Evolutionary conservation across 2,113 vertebrate genomes (phyloP), one percentile per base, ranked within the genome.

Genomic region (Solenodon paradoxus): DNA sequence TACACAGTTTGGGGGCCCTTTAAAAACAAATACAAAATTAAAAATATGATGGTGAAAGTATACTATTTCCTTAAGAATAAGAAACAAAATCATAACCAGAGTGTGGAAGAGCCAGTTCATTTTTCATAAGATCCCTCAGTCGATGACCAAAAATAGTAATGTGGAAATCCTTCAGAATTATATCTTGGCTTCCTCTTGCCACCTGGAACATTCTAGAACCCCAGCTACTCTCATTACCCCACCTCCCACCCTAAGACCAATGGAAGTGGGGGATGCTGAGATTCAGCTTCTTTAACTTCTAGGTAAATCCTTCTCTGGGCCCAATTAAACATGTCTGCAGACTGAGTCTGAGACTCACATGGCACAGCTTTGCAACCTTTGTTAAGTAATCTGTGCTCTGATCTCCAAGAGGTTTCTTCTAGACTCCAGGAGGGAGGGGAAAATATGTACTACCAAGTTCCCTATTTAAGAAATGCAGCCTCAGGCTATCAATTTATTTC

Each of bases 401-500:
- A 51, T 57, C 63, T 83, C n/a, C n/a, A 86, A 28, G 47, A 69
- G 17, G 11, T 42, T 85, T 24, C 35, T 15, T 59, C 45, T 16
- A 61, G 68, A 53, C n/a, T 28, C 59, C 42, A 38, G 63, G 9
- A 55, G 42, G 8, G 17, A 85, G 13, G 51, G 64, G 32, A 26
- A 90, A 69, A 35, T 69, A 9, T 22, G 28, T 64, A 30, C 22
- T 26, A 38, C 42, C 10, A 40, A 49, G 64, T 86, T 22, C 19
- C 49, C 55, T 30, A 17, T 30, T 72, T 79, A 55, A 86, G 81
- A 55, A 91, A 80, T 78, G 12, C 15, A 22, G 57, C 40, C n/a
- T 45, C 35, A 49, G 45, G 45, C 81, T 77, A 63, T 68, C 32
- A 45, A 85, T 30, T 89, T 89, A 63, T 75, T 91, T 94, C 66